Evolutionary conservation across 2,888 invertebrate genomes (phyloP), one percentile per base, ranked within the genome.

Genomic region (Ochlodes sylvanus): DNA sequence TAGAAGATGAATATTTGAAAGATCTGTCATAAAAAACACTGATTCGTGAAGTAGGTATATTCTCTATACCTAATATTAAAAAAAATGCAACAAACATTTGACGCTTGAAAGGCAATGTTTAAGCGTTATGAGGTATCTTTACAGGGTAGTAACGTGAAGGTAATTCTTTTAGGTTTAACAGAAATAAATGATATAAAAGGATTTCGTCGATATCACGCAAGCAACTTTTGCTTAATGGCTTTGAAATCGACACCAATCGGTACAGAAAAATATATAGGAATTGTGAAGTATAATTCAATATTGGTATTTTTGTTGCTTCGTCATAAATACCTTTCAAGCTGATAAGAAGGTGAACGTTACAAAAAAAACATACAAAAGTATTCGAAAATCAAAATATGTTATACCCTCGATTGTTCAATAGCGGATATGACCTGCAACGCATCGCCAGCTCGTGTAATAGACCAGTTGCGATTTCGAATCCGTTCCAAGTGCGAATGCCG

Each of bases 401-500:
- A 9, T 17, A 7, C 12, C 1, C 7, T 69, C 66, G 66, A 41
- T 60, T 72, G 70, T 72, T 74, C 72, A 79, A 80, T 73, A 76
- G 62, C 79, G 79, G 79, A 67, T 61, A 56, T 78, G 72, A 76
- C 77, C 77, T 76, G 84, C 76, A 79, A 86, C 86, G 90, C 86
- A 79, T 83, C 86, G 85, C 79, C 79, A 84, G 78, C 64, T 78
- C 76, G 78, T 73, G 76, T 86, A 87, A 88, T 87, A 81, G 81
- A 77, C 71, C 79, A 77, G 81, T 83, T 83, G 85, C 85, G 84
- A 86, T 85, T 86, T 86, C 82, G 75, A 86, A 84, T 85, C 83
- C 84, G 84, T 81, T 83, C 82, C 79, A 75, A 68, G 80, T 81
- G 82, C 84, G 55, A 79, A 72, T 72, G 71, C 75, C 84, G 79